Conservation (phyloP, 2,113 vertebrate genomes). For the Rhinichthys klamathensis region DNA sequence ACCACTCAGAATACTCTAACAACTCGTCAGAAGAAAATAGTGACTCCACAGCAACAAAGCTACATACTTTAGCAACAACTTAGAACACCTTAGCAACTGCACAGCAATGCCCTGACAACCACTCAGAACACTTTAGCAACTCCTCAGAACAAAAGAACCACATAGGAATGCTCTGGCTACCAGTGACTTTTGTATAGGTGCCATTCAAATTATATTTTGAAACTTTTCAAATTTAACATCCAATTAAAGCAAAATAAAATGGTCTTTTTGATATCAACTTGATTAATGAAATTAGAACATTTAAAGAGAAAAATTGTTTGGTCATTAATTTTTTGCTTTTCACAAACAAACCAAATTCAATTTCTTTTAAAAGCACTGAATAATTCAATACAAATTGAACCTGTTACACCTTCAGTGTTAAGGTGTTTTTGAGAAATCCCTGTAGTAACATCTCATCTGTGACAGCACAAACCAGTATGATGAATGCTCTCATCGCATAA, state of each 20-base stretch:
- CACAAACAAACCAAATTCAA: not conserved
- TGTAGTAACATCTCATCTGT: not conserved
- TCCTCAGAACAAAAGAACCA: no score
- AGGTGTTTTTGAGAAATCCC: not conserved
- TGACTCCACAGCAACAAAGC: no score
- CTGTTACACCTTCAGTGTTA: not conserved
- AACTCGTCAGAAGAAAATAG: no score
- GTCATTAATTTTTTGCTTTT: not conserved
- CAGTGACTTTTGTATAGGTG: no score
- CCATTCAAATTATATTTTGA: no score
- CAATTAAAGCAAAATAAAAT: not conserved
- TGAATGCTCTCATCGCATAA: conserved; percentile 22
- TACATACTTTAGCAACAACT: no score
- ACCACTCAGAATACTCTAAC: no score
- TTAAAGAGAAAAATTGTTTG: not conserved
- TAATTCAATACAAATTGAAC: not conserved
- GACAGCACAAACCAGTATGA: conserved; percentile 30
- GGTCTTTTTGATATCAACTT: not conserved
- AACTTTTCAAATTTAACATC: not conserved
- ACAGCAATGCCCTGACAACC: no score
- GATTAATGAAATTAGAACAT: not conserved
- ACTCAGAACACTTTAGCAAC: no score
- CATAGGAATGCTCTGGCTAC: no score
- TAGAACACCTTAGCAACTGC: no score
- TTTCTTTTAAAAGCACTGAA: not conserved